Base-by-base conservation (phyloP, 64 coral and sea anemone genomes). In the Stylophora pistillata region DNA sequence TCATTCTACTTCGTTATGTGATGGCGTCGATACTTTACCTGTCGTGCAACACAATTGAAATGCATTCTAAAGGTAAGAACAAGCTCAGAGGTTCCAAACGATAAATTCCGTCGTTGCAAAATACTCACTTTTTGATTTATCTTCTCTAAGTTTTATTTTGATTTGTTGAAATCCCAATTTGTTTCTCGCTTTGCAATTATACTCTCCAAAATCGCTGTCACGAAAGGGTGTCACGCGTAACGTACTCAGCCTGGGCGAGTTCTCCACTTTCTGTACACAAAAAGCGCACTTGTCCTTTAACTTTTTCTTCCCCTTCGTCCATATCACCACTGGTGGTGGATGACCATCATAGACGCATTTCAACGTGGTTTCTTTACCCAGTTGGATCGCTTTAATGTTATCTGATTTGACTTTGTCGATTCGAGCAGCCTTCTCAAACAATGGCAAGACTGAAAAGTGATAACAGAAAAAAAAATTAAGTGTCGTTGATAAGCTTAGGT, bases 171-270 rank as follows among this genome's bases (percentile, higher is more conserved):
- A 92, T 86, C 90, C 90, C 62, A 86, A 59, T 34, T 78, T 54
- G 62, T 92, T 92, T 69, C 74, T 55, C 21, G 55, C 90, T 57
- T 65, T 92, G 30, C 90, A 92, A 2, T 56, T 58, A 59, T 92
- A 92, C 13, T 86, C 77, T 21, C 90, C 90, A 34, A 78, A 92
- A 58, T 92, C 90, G 63, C 30, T 28, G 58, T 86, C 69, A 60
- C 90, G 90, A 72, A 78, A 92, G 10, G 90, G 90, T 23, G 82
- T 92, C 72, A 92, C 90, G 27, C 72, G 82, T 56, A 92, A 76
- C 59, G 78, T 86, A 70, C 81, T 72, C 80, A 63, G 27, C 69
- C 90, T 74, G 30, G 55, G 32, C n/a, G 21, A 56, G 62, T 92
- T 76, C 32, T 86, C 71, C 27, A 86, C 74, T 75, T 78, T 69